These are phyloP conservation scores for Manacus vitellinus DNA, from an alignment of 2,113 vertebrate species.

Conservation along the genomic window DNA sequence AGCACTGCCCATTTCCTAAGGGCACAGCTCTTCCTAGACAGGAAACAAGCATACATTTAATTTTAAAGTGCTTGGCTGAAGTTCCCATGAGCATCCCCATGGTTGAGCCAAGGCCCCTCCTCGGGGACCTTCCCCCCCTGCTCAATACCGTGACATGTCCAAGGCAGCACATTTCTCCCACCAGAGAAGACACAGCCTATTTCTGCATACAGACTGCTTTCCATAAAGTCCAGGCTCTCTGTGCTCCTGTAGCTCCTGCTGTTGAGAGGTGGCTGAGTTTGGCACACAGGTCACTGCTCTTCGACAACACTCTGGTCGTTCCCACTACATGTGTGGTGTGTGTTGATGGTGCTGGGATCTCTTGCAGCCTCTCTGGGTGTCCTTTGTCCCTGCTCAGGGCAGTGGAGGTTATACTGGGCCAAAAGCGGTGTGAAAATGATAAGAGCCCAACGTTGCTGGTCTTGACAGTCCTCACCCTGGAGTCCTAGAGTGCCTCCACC, in stretches of 20 bases:
- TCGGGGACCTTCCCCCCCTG: background rate
- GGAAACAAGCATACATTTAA: background rate
- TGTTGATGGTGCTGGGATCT: background rate
- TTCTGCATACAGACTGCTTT: background rate
- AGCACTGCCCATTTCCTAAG: background rate
- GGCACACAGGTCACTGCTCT: background rate
- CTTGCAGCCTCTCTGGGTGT: background rate
- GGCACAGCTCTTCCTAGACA: background rate
- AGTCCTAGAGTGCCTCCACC: background rate
- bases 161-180: background rate
- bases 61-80: background rate
- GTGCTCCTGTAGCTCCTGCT: background rate
- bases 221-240: background rate
- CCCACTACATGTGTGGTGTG: background rate
- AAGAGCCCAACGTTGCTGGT: background rate
- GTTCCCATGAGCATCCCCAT: background rate
- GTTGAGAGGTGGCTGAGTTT: background rate
- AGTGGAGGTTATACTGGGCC: background rate
- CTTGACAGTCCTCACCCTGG: background rate
- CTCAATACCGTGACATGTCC: accelerated
- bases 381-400: background rate
- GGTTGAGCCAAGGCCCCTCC: background rate
- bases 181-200: background rate
- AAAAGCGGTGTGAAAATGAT: background rate
- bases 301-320: background rate